Conservation (phyloP, 2,113 vertebrate genomes). For the Naja naja region DNA sequence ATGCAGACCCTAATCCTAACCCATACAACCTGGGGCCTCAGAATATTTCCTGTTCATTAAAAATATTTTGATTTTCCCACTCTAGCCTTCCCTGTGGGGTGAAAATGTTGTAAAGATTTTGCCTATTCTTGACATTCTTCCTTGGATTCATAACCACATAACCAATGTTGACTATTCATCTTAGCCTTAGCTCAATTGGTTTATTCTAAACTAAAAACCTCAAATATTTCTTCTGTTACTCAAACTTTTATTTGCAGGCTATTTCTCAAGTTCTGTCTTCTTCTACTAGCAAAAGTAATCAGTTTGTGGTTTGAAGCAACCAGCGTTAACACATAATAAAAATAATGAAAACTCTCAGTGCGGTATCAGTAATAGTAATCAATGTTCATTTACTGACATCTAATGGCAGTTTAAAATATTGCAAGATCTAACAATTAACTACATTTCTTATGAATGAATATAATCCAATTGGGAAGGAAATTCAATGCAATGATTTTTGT, state of each 20-base stretch:
- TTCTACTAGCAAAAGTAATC: background rate
- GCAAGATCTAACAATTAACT: background rate
- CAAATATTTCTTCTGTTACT: background rate
- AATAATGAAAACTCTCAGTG: background rate
- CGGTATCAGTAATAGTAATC: background rate
- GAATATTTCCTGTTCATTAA: background rate
- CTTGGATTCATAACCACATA: background rate
- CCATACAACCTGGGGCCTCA: background rate
- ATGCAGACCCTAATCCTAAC: background rate
- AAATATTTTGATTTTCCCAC: background rate
- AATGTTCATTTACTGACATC: slow-evolving; percentile 67
- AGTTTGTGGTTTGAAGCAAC: background rate
- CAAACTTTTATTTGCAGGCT: background rate
- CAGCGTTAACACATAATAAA: background rate
- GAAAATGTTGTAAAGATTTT: background rate
- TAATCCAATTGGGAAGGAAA: background rate
- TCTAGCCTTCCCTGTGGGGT: background rate
- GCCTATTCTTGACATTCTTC: background rate
- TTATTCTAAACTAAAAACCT: background rate
- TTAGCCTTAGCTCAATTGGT: background rate
- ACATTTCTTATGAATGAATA: background rate
- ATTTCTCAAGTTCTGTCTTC: background rate
- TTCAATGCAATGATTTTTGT: background rate
- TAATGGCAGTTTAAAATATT: slow-evolving; percentile 44
- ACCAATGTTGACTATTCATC: background rate